These are phyloP conservation scores for Ormyrus labotus DNA, from an alignment of 2,888 invertebrate genomes.

Conservation along the genomic window DNA sequence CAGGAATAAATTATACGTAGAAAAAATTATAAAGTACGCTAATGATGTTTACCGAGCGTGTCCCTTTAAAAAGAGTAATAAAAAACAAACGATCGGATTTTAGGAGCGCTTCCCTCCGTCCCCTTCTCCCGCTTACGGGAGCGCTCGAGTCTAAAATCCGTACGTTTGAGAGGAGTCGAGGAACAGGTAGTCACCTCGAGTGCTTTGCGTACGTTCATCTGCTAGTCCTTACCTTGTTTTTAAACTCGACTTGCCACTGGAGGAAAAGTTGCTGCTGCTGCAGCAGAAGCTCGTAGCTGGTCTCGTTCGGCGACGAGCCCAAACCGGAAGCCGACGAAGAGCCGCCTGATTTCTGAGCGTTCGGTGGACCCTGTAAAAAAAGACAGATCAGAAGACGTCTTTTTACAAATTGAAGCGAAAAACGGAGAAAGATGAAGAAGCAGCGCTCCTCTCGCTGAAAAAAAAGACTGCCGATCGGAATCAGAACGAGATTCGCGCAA, in stretches of 20 bases:
- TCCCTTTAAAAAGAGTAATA: background rate
- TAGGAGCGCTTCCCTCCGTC: background rate
- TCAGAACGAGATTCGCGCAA: background rate
- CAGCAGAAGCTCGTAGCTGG: slow-evolving; percentile 92
- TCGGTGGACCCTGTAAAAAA: slow-evolving; percentile 85
- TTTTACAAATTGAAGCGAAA: background rate
- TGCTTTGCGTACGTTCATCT: background rate
- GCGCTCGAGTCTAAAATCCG: slow-evolving; percentile 17
- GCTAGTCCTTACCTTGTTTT: slow-evolving; percentile 80
- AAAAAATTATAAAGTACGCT: slow-evolving; percentile 13
- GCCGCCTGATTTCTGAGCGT: slow-evolving; percentile 84
- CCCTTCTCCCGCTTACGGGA: background rate
- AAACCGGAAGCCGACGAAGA: slow-evolving; percentile 77
- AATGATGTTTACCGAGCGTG: slow-evolving; percentile 7
- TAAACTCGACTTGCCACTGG: slow-evolving; percentile 89
- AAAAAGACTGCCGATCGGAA: background rate
- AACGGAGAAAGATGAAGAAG: slow-evolving; percentile 3
- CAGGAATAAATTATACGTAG: slow-evolving; percentile 5
- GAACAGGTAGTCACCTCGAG: background rate
- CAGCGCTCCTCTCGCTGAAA: background rate
- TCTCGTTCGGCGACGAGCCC: slow-evolving; percentile 79
- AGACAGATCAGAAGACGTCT: background rate
- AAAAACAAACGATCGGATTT: no score
- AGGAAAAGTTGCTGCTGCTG: slow-evolving; percentile 96
- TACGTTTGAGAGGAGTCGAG: background rate